These are phyloP conservation scores for Panurus biarmicus DNA, from an alignment of 2,113 vertebrate species.

Conservation along the genomic window DNA sequence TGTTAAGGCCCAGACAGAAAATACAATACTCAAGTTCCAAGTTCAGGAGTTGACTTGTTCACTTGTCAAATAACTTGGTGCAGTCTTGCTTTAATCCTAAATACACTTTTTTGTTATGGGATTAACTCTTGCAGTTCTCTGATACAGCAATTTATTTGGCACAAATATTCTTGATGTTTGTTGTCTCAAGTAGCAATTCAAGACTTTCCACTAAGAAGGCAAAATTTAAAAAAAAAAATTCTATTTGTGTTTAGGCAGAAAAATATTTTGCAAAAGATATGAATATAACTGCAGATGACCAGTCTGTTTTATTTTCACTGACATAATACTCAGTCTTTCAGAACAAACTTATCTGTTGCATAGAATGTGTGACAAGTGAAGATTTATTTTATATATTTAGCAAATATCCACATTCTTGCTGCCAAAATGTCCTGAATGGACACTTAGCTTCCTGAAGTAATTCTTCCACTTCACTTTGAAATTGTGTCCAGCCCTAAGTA, in stretches of 20 bases:
- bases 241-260: neutral
- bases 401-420: neutral
- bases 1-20: neutral
- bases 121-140: neutral
- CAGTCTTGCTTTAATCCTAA: neutral
- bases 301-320: neutral
- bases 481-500: neutral
- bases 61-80: neutral
- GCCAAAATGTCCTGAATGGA: neutral
- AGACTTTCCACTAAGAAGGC: neutral
- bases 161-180: neutral
- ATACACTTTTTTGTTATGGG: neutral
- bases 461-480: neutral
- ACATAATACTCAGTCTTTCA: neutral
- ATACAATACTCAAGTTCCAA: neutral
- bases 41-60: neutral
- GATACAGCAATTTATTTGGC: neutral
- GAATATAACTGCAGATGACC: neutral
- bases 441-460: neutral
- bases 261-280: neutral
- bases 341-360: neutral
- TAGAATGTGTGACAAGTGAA: neutral
- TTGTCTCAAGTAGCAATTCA: neutral
- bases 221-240: neutral
- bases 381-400: neutral